Conservation (phyloP, 2,797 vertebrate species). For the Ispidina picta region DNA sequence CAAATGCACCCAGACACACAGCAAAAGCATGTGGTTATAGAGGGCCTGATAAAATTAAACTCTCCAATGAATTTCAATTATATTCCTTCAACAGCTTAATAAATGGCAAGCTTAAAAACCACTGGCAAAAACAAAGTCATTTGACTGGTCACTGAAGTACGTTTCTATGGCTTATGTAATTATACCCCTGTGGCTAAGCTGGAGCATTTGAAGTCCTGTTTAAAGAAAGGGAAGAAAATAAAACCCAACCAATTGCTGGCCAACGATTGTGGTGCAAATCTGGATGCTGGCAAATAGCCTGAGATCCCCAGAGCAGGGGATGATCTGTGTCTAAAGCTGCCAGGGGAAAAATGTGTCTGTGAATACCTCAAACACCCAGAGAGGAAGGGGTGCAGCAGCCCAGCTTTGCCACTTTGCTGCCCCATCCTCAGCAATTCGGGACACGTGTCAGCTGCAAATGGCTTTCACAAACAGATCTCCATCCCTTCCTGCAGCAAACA, state of each 20-base stretch:
- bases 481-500: neutral
- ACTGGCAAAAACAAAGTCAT: conserved; percentile 25
- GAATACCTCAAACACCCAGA: neutral
- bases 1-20: neutral
- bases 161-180: conserved; percentile 3
- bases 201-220: conserved; percentile 1
- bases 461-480: neutral
- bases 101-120: conserved; percentile 18
- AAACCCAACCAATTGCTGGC: neutral
- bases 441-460: accelerated
- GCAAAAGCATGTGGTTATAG: neutral
- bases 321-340: neutral
- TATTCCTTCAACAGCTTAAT: conserved; percentile 28
- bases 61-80: conserved; percentile 37
- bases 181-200: neutral
- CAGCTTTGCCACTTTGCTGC: neutral
- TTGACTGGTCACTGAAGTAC: conserved; percentile 31
- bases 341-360: neutral
- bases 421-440: neutral
- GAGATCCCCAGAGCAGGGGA: neutral
- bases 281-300: neutral
- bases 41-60: conserved; percentile 28
- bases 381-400: neutral
- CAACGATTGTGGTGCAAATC: neutral
- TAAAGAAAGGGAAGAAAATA: conserved; percentile 21